phyloP scores from a whole-genome alignment of 2,888 invertebrate genomes.

The Brachylomia viminalis region DNA sequence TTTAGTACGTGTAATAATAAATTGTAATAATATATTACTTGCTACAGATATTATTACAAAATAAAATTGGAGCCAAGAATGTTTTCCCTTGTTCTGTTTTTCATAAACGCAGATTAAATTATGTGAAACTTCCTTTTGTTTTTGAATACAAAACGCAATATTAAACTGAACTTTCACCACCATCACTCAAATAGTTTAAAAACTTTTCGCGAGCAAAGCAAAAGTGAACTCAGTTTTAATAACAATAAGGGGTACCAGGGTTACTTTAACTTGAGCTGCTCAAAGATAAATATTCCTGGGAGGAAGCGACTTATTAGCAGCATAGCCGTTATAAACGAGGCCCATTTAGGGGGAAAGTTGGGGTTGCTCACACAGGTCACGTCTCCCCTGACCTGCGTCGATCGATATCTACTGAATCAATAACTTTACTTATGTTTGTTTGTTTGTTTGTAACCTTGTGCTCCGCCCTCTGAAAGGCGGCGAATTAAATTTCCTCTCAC shows the following conservation, averaged over 20 bases:
- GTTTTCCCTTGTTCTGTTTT: slow-evolving; percentile 9
- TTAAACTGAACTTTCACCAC: slow-evolving; percentile 22
- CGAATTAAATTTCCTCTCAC: slow-evolving; percentile 61
- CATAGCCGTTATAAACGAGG: slow-evolving; percentile 65
- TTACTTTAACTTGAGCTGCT: slow-evolving; percentile 13
- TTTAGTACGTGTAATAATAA: too few relatives aligned
- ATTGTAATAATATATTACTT: too few relatives aligned
- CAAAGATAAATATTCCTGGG: slow-evolving; percentile 44
- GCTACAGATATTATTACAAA: neutral
- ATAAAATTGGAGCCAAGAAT: neutral
- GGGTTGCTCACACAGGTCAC: slow-evolving; percentile 69
- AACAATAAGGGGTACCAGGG: slow-evolving; percentile 20
- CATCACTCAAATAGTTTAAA: slow-evolving; percentile 26
- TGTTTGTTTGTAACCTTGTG: slow-evolving; percentile 65
- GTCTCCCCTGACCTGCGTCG: slow-evolving; percentile 64
- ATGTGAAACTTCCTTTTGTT: slow-evolving; percentile 30
- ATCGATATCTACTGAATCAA: slow-evolving; percentile 77
- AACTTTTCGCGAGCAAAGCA: slow-evolving; percentile 11
- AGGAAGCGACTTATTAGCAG: slow-evolving; percentile 51
- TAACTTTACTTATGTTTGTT: slow-evolving; percentile 67
- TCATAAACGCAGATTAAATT: slow-evolving; percentile 20
- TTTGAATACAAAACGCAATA: slow-evolving; percentile 29
- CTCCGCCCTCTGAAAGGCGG: slow-evolving; percentile 35
- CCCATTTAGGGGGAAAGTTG: slow-evolving; percentile 50
- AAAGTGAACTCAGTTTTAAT: slow-evolving; percentile 22